Percentiles rank a stretch among this genome's conserved stretches.
Evolutionary conservation across 2,888 invertebrate species (phyloP).

Genomic region (Hoplodrina ambigua): DNA sequence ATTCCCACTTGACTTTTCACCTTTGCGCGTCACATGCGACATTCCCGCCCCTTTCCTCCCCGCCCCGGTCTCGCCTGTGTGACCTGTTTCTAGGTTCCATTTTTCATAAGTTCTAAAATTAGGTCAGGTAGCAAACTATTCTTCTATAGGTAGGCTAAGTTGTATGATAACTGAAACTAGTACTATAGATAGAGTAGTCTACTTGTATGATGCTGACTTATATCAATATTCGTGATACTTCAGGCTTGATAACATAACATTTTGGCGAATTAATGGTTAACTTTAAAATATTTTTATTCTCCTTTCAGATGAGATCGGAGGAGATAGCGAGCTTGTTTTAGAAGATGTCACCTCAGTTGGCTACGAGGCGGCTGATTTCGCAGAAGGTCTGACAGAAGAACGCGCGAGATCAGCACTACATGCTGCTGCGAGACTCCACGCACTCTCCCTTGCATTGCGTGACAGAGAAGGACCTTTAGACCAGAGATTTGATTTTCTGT

Average conservation of each 20-base stretch:
- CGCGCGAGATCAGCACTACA: conserved; percentile 93
- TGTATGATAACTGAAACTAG: neutral
- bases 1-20: conserved; percentile 62
- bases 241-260: neutral
- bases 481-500: conserved; percentile 91
- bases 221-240: neutral
- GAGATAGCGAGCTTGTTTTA: conserved; percentile 92
- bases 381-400: conserved; percentile 91
- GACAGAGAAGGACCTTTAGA: conserved; percentile 87
- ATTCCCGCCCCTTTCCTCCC: conserved; percentile 42
- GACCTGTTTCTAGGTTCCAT: conserved; percentile 63
- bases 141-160: conserved; percentile 10
- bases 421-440: conserved; percentile 93
- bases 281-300: conserved; percentile 16
- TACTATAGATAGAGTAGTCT: too few relatives aligned
- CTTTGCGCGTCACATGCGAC: conserved; percentile 50
- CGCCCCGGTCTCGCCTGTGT: conserved; percentile 39
- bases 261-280: neutral
- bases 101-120: conserved; percentile 54
- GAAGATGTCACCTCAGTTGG: conserved; percentile 93
- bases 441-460: conserved; percentile 91
- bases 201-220: too few relatives aligned
- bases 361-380: conserved; percentile 92
- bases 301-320: conserved; percentile 86
- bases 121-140: conserved; percentile 50